Conservation (phyloP, 2,888 invertebrate genomes). For the Meloe dianella region DNA sequence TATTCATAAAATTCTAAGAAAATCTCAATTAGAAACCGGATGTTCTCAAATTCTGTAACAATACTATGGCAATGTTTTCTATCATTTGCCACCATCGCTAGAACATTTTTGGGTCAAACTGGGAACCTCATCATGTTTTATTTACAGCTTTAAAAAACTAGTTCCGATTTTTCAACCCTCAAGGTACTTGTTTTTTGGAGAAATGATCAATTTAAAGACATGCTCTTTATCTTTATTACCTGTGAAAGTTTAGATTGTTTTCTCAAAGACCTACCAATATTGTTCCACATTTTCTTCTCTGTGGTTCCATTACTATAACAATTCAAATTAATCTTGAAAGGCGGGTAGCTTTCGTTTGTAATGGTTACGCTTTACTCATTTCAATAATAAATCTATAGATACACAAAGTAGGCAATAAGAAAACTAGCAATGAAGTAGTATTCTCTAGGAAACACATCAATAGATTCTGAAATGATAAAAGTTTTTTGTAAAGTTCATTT, state of each 20-base stretch:
- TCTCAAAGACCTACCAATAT: background rate
- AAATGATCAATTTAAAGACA: background rate
- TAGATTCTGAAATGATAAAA: background rate
- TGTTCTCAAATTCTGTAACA: background rate
- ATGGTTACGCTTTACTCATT: background rate
- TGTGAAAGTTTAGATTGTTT: background rate
- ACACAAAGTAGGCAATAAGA: background rate
- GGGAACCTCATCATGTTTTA: too few relatives aligned
- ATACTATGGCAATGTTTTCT: too few relatives aligned
- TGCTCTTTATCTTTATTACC: background rate
- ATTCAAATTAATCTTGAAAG: conserved; percentile 8
- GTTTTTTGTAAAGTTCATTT: background rate
- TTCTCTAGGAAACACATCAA: background rate
- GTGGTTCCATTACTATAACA: background rate
- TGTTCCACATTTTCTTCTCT: background rate
- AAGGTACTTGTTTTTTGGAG: too few relatives aligned
- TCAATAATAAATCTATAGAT: conserved; percentile 1
- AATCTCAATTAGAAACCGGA: background rate
- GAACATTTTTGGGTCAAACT: too few relatives aligned
- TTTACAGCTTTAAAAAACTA: too few relatives aligned
- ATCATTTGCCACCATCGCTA: too few relatives aligned
- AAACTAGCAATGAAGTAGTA: background rate
- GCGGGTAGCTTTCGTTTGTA: background rate
- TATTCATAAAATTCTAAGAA: background rate
- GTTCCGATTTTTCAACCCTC: too few relatives aligned